Conservation (phyloP, 2,113 vertebrate genomes). For the Pterocles gutturalis region DNA sequence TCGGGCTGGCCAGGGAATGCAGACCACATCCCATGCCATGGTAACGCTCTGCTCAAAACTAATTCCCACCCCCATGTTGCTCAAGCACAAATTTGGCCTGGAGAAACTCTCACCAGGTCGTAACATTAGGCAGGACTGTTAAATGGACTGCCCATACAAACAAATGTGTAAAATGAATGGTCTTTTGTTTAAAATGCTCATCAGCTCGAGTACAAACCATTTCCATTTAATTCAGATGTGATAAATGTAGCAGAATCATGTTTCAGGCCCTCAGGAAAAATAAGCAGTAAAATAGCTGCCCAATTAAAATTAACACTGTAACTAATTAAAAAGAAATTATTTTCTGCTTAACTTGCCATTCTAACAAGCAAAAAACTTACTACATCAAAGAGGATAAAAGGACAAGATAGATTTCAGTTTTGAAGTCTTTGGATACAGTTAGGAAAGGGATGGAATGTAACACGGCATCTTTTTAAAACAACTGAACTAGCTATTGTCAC, state of each 20-base stretch:
- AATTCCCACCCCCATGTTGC: rapidly evolving
- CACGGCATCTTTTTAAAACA: not conserved
- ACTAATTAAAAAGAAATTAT: constrained; percentile 51
- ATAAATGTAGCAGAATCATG: constrained; percentile 11
- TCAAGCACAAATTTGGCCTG: not conserved
- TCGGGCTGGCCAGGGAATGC: too few relatives aligned
- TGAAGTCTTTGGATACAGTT: not conserved
- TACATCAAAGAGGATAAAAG: not conserved
- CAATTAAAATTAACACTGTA: constrained; percentile 31
- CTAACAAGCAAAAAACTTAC: not conserved
- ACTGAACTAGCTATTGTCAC: not conserved
- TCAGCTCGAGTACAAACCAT: not conserved
- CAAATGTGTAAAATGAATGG: not conserved
- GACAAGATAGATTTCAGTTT: not conserved
- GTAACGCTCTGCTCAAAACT: rapidly evolving
- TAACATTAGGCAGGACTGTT: not conserved
- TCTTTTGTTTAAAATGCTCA: constrained; percentile 30
- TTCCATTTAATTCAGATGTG: not conserved
- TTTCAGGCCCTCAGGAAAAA: constrained; percentile 22
- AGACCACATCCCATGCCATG: not conserved
- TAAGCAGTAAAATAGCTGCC: constrained; percentile 26
- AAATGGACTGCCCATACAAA: not conserved
- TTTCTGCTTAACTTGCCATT: constrained; percentile 31
- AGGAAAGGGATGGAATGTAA: not conserved
- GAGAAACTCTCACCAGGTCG: not conserved